Base-by-base conservation (phyloP, 2,113 vertebrate genomes). In the Saccopteryx leptura region DNA sequence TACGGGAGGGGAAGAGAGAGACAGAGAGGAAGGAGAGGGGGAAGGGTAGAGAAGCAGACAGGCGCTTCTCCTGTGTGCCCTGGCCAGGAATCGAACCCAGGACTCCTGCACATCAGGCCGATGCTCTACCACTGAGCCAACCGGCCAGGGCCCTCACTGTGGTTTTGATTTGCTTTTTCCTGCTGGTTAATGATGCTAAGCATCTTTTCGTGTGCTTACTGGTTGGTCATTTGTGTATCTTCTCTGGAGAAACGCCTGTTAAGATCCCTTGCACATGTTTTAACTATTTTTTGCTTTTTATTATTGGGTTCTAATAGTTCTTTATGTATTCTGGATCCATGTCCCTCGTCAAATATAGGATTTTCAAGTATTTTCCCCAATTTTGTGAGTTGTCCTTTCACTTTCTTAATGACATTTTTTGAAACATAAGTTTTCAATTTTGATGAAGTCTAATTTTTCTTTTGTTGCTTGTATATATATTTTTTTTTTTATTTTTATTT, bases 371-470 rank as follows among this genome's bases (percentile, higher is more conserved):
- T 94, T 79, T 90, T 88, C 52, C 89, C 26, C 52, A 82, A 3
- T 87, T 83, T 58, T 88, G 15, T 92, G 75, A 60, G 31, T 90
- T 90, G 50, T 61, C 75, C 28, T 71, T 86, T 88, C 28, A 26
- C 61, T 81, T 87, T 93, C 50, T 88, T 94, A 66, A 63, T 82
- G n/a, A 50, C 82, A 28, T 81, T 63, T 60, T 82, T 76, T 96
- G 82, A 85, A 68, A 66, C 66, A 89, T 21, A 48, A 65, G 10
- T 71, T 88, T 92, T 80, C n/a, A 10, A 1, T 92, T 89, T 85
- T 79, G 10, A 46, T 76, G 31, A 74, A 54, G 15, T 74, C 56
- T 52, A 54, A 46, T 13, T 88, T 94, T 89, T 90, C 24, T 79
- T 66, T 68, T 52, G n/a, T 84, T 65, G 90, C 50, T 75, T 39